Evolutionary conservation across 2,113 vertebrate genomes (phyloP), one percentile per base, ranked within the genome.

Genomic region (Sciurus niger): DNA sequence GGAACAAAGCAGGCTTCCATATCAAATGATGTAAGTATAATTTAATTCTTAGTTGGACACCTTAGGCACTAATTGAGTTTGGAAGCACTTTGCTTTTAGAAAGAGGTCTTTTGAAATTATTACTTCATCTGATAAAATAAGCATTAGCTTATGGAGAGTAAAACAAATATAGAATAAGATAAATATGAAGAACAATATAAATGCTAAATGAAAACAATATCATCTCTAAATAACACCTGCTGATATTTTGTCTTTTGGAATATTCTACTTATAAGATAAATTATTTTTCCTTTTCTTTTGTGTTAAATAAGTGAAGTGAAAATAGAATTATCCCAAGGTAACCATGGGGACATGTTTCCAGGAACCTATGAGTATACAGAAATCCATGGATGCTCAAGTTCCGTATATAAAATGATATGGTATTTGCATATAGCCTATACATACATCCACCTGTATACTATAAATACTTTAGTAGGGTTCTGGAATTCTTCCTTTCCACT

Each of bases 31-130:
- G 6, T 53, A 48, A 78, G 48, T 53, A 83, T 86, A 89, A 96
- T 80, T 94, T 84, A 96, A 96, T 90, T 93, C 79, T 82, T 43
- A 87, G 10, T 84, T 92, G 65, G 63, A 25, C n/a, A 87, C 93
- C 34, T 77, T 96, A 72, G 12, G 46, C 12, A 79, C 73, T 93
- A 94, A 89, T 55, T 96, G 70, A 55, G 25, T 93, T 95, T 90
- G 60, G 73, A 95, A 90, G 3, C 48, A 82, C 46, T 90, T 92
- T 90, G 20, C 32, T 94, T 89, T 93, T 83, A 48, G 53, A 77
- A 91, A 84, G 55, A 91, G 24, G 84, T 43, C 48, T 65, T 73
- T 82, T 63, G 94, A 67, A 95, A 93, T 37, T 94, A 43, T 95
- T 96, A 89, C 37, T 55, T 95, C 37, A 77, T 51, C 43, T 51